Evolutionary conservation across 2,888 invertebrate species (phyloP).

Genomic region (Auanema freiburgensis): DNA sequence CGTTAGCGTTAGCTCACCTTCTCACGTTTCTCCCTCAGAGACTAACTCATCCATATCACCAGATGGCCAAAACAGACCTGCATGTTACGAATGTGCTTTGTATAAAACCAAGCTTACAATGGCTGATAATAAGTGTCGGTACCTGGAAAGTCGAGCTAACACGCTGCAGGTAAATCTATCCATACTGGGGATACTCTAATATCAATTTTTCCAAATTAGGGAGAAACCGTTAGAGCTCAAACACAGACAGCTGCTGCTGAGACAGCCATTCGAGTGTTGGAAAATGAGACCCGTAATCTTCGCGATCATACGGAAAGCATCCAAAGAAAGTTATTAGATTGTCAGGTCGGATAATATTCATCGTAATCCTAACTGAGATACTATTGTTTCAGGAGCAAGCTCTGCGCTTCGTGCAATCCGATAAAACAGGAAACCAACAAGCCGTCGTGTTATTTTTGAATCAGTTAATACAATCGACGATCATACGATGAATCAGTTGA

Average conservation of each 20-base stretch:
- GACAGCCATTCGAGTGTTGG: conserved; percentile 22
- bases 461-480: conserved; percentile 30
- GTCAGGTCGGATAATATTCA: conserved; percentile 22
- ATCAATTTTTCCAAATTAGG: conserved; percentile 15
- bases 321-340: conserved; percentile 34
- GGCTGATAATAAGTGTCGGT: conserved; percentile 31
- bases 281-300: conserved; percentile 25
- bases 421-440: conserved; percentile 17
- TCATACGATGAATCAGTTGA: conserved; percentile 22
- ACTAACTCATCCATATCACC: conserved; percentile 20
- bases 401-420: conserved; percentile 25
- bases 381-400: conserved; percentile 17
- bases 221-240: conserved; percentile 27
- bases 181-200: not conserved
- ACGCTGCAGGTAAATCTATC: conserved; percentile 22
- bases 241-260: conserved; percentile 25
- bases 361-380: not conserved
- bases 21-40: conserved; percentile 21
- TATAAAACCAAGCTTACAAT: conserved; percentile 30
- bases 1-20: conserved; percentile 8
- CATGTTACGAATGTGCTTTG: conserved; percentile 41
- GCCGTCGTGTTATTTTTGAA: conserved; percentile 29
- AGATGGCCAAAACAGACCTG: conserved; percentile 9
- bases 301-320: conserved; percentile 36
- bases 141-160: conserved; percentile 26